These are phyloP conservation scores for Dendropsophus ebraccatus DNA, from an alignment of 2,113 vertebrate species.

Conservation along the genomic window DNA sequence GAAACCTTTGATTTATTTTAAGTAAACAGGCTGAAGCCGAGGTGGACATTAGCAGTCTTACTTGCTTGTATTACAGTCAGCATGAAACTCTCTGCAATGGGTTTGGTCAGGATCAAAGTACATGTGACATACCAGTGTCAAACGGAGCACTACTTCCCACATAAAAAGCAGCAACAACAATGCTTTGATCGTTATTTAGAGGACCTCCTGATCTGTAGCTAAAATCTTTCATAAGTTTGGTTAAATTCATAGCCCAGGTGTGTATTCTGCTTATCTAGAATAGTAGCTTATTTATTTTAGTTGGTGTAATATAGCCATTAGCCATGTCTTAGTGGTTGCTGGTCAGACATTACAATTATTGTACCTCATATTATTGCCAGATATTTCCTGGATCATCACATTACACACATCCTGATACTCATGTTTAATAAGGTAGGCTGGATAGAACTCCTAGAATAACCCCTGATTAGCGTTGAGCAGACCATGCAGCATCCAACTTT, in stretches of 20 bases:
- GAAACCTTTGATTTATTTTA: constrained; percentile 1
- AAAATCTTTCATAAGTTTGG: constrained; percentile 6
- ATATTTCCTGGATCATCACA: too few relatives aligned
- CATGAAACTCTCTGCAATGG: constrained; percentile 10
- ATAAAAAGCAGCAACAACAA: constrained; percentile 28
- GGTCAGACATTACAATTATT: not conserved
- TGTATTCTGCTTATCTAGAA: not conserved
- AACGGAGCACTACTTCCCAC: constrained; percentile 22
- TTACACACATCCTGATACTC: too few relatives aligned
- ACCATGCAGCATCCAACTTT: too few relatives aligned
- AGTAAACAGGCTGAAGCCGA: not conserved
- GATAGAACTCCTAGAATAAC: too few relatives aligned
- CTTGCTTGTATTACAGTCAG: constrained; percentile 9
- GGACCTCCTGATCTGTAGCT: constrained; percentile 14
- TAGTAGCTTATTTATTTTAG: not conserved
- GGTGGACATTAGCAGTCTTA: not conserved
- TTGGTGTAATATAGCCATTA: not conserved
- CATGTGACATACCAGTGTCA: constrained; percentile 38
- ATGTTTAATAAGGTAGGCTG: too few relatives aligned
- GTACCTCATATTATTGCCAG: too few relatives aligned
- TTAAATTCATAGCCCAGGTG: not conserved
- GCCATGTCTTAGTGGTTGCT: not conserved
- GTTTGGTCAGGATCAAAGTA: constrained; percentile 42
- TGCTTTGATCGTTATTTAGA: constrained; percentile 34
- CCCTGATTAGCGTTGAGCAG: too few relatives aligned